Base-by-base conservation (phyloP, 2,888 invertebrate genomes). In the Ormyrus labotus region DNA sequence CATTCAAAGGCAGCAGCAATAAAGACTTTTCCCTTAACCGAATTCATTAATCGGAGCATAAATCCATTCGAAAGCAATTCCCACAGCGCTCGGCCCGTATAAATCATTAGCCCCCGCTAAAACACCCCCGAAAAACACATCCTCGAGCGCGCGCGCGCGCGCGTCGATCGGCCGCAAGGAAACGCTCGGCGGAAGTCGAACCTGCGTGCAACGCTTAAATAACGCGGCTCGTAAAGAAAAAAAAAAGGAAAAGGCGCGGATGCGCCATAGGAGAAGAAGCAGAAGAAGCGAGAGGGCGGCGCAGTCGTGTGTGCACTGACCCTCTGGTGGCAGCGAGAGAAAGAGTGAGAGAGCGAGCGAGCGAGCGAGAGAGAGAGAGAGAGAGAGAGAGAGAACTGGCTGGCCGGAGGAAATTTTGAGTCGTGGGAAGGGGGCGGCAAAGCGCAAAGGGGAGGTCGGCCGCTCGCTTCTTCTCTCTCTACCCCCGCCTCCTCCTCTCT, bases 351-450 rank as follows among this genome's bases (percentile, higher is more conserved):
- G 50, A 78, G 53, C 13, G n/a, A 53, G 50, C 48, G 8, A 58
- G 68, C 13, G 72, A 47, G 67, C 11, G 6, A 48, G 11, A 53
- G 67, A 45, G 6, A 48, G 11, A 53, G 11, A 53, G 67, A 45
- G 6, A 48, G 11, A 53, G 68, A 73, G 48, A n/a, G 55, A 48
- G 60, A 70, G 60, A 51, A 19, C n/a, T 63, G 45, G 60, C 64
- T 58, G 83, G 80, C 81, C 75, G 73, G 70, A 83, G 82, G 83
- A 86, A 83, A 86, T 84, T 86, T 83, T 71, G 83, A 81, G 73
- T 79, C 61, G 78, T 77, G 70, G 80, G 65, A 80, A 80, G 72
- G 81, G 69, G 79, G 72, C 72, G 78, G 74, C 58, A 57, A 50
- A 69, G 67, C 48, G 73, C 60, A 70, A 77, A 75, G 75, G 75